These are phyloP conservation scores for Antechinus flavipes DNA, from an alignment of 2,113 vertebrate genomes.

Conservation along the genomic window DNA sequence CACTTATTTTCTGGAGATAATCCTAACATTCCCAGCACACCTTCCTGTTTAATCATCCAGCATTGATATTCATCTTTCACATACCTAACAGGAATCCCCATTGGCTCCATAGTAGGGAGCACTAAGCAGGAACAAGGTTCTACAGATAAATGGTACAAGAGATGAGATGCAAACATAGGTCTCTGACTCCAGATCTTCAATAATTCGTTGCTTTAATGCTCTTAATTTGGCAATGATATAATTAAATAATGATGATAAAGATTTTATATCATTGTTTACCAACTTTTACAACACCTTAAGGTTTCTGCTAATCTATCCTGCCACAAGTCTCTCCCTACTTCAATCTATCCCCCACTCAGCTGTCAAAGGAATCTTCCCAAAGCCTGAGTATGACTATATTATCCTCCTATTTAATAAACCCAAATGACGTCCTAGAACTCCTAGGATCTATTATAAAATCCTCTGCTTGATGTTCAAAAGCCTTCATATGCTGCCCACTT, in stretches of 20 bases:
- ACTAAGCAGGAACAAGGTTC: background rate
- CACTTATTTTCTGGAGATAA: background rate
- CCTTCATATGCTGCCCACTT: background rate
- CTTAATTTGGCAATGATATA: background rate
- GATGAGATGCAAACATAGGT: background rate
- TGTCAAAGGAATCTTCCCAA: background rate
- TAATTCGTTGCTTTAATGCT: background rate
- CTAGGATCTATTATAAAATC: background rate
- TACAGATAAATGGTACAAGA: background rate
- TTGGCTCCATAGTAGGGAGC: background rate
- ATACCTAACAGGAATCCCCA: background rate
- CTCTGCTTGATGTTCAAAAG: background rate
- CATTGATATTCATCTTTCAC: background rate
- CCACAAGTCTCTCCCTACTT: too few species aligned
- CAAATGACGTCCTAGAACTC: background rate
- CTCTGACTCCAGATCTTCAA: background rate
- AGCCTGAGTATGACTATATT: background rate
- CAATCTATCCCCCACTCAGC: too few species aligned
- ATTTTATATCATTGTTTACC: background rate
- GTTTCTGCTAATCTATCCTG: background rate
- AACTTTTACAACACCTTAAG: background rate
- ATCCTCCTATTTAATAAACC: background rate
- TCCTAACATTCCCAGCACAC: background rate
- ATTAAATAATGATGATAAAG: background rate
- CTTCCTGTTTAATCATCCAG: background rate